Evolutionary conservation across 1,140 invertebrate species (phyloP).

Genomic region (Andricus grossulariae): DNA sequence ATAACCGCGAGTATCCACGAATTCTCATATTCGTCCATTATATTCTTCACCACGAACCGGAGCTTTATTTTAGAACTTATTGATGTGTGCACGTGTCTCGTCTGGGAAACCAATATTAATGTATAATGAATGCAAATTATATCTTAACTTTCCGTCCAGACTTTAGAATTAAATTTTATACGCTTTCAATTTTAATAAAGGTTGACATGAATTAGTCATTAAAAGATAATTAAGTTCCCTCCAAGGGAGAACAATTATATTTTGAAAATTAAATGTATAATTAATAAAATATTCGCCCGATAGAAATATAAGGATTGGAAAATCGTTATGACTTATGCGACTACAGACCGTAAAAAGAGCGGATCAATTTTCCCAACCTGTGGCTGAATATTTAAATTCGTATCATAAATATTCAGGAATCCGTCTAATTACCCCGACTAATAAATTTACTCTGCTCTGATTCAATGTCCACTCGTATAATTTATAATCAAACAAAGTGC

Average conservation of each 20-base stretch:
- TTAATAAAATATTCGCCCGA: background rate
- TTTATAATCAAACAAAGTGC: background rate
- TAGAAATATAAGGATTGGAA: constrained; percentile 26
- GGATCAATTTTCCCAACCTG: constrained; percentile 62
- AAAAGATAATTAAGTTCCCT: too few relatives aligned
- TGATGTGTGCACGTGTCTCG: constrained; percentile 19
- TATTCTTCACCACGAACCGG: constrained; percentile 12
- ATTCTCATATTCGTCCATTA: constrained; percentile 12
- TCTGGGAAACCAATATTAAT: constrained; percentile 11
- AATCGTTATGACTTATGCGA: constrained; percentile 39
- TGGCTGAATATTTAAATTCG: constrained; percentile 65
- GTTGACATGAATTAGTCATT: background rate
- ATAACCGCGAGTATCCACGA: constrained; percentile 48
- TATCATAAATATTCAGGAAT: constrained; percentile 65
- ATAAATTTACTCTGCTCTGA: constrained; percentile 52
- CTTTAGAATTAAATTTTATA: background rate
- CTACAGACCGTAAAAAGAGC: constrained; percentile 59
- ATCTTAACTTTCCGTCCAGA: constrained; percentile 42
- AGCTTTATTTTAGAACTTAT: constrained; percentile 20
- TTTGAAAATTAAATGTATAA: background rate
- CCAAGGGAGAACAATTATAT: too few relatives aligned
- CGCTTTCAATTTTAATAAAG: constrained; percentile 5
- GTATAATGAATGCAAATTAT: constrained; percentile 48
- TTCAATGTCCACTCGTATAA: constrained; percentile 19
- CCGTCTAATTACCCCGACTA: constrained; percentile 70